Evolutionary conservation across 2,797 vertebrate species (phyloP).

Genomic region (Alca torda): DNA sequence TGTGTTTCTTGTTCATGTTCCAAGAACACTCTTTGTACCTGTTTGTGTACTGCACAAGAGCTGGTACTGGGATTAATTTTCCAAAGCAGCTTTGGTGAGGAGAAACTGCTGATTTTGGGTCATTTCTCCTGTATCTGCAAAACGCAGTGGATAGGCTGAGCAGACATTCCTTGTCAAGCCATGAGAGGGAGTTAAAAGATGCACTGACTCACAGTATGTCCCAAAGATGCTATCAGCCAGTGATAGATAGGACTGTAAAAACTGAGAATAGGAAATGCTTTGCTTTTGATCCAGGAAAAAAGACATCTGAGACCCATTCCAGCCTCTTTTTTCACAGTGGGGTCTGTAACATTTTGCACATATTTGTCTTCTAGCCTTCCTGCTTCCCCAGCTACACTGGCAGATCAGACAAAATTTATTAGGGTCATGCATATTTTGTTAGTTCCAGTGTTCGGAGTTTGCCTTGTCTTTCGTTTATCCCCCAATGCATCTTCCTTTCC

Average conservation of each 20-base stretch:
- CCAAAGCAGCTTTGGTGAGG: not conserved
- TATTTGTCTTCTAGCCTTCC: not conserved
- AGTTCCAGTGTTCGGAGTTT: not conserved
- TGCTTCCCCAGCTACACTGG: not conserved
- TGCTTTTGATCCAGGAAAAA: conserved; percentile 9
- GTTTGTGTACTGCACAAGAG: not conserved
- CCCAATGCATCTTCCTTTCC: not conserved
- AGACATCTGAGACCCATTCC: not conserved
- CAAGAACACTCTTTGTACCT: not conserved
- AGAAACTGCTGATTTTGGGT: not conserved
- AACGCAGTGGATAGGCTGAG: not conserved
- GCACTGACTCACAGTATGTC: not conserved
- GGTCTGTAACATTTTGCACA: not conserved
- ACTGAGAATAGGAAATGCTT: not conserved
- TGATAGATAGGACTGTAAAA: not conserved
- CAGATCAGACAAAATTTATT: not conserved
- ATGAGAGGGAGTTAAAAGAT: not conserved
- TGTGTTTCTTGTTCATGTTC: not conserved
- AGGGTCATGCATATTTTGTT: not conserved
- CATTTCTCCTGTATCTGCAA: not conserved
- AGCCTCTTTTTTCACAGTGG: not conserved
- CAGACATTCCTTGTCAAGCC: not conserved
- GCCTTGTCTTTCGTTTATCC: not conserved
- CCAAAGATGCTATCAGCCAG: not conserved
- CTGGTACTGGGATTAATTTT: not conserved